Percentiles rank a stretch among this genome's conserved stretches.
Conservation (phyloP, 2,113 vertebrate species). For the Glaucomys volans region DNA sequence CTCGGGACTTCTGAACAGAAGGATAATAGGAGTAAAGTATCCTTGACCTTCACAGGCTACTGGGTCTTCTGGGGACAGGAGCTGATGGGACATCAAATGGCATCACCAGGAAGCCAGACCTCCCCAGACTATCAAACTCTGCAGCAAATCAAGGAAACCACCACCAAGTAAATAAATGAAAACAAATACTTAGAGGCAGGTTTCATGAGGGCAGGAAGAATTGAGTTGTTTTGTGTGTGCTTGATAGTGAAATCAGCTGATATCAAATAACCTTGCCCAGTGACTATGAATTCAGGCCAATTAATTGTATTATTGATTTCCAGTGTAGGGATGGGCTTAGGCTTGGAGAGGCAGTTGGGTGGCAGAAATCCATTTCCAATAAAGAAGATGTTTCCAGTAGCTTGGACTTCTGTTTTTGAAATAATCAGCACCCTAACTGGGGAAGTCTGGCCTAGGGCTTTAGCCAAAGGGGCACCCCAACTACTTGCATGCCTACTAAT, state of each 20-base stretch:
- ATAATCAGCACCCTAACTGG: neutral
- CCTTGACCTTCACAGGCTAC: neutral
- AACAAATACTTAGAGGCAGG: neutral
- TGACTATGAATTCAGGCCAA: neutral
- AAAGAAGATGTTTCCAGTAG: neutral
- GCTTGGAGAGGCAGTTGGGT: too few species aligned
- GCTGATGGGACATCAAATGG: neutral
- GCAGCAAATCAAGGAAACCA: neutral
- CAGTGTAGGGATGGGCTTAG: neutral
- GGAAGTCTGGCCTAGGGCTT: neutral
- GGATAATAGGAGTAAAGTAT: neutral
- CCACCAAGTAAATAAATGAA: neutral
- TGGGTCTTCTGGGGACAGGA: neutral
- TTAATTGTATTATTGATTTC: neutral
- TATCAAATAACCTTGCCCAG: neutral
- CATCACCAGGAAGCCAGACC: neutral
- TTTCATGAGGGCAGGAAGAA: neutral
- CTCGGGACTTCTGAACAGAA: neutral
- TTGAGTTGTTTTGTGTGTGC: neutral
- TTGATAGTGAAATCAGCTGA: neutral
- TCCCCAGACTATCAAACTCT: neutral
- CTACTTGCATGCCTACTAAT: neutral
- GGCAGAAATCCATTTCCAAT: neutral
- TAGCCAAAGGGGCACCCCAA: neutral
- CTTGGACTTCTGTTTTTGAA: conserved; percentile 1